Evolutionary conservation across 2,888 invertebrate species (phyloP), one percentile per base, ranked within the genome.

Genomic region (Alviniconcha strummeri): DNA sequence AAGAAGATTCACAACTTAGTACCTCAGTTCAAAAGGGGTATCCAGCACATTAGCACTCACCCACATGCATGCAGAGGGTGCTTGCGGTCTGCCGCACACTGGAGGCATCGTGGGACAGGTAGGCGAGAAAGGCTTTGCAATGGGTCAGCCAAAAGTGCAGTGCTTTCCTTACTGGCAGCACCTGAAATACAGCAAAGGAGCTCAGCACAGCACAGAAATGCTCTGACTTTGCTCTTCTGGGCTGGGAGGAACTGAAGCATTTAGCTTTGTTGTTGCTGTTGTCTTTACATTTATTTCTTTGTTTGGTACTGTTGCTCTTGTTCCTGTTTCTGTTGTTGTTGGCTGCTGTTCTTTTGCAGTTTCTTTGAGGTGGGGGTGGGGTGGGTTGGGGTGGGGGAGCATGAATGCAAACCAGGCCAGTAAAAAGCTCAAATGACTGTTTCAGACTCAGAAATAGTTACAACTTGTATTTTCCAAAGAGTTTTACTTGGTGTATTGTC

Each of bases 31-130:
- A 36, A 36, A 36, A 36, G 36, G 36, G 36, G 36, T 36, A 36
- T 36, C 36, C 36, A 36, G 36, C 36, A 36, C 36, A 36, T 36
- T 36, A 36, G 36, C 36, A 72, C 84, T 64, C 84, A 92, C 92
- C 91, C n/a, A 92, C 83, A 84, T 90, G 92, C 88, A 92, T 92
- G 86, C 92, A 92, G 74, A 93, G 89, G 64, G 87, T 89, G 84
- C 92, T 92, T 57, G 92, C 88, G n/a, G 91, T 90, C 86, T 93
- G 92, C 67, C 93, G 87, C 1, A 93, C 93, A 75, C 92, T 92
- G 9, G 93, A 93, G 8, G 93, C 93, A 15, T 90, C 91, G 83
- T 93, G 93, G 60, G 89, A 89, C n/a, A 93, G 89, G 86, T 92
- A 92, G 36, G 90, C 84, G 9, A 90, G 87, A 81, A 93, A 92